Base-by-base conservation (phyloP, 2,797 vertebrate species). In the Orientallactaga sibirica region DNA sequence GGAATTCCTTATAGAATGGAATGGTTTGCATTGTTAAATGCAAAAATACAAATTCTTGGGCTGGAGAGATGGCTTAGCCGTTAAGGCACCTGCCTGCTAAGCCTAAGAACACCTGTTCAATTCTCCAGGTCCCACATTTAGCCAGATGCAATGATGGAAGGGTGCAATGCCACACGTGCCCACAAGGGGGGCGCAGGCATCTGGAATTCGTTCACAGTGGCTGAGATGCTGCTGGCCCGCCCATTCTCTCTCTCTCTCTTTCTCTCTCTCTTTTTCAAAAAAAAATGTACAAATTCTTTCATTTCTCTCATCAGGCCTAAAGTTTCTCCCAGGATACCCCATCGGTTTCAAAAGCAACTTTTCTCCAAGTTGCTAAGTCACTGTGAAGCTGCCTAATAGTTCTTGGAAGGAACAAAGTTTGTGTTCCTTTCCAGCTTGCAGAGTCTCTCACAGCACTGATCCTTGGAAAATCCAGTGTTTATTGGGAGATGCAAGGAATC, bases 21-120 rank as follows among this genome's bases (percentile, higher is more conserved):
- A 70, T 52, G 22, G 29, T 41, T 92, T 88, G 24, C 22, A 76
- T 8, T 89, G 3, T 80, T 95, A 94, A 88, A 90, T 82, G n/a
- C 55, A 52, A 37, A 94, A 87, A 7, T 22, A 76, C 11, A 94
- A 87, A 70, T 0, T 5, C 5, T 75, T 94, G 33, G 33, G 33
- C 33, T 37, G 33, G 33, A 37, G 33, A 37, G 33, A 37, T 37
- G 33, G 33, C 33, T 37, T 37, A 37, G 33, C 33, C 2, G 33
- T 37, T 37, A 37, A 37, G 33, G 33, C 33, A 37, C 33, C 33
- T 37, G 33, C 33, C 33, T 37, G 33, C 33, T 37, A 37, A 37
- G 33, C 33, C 33, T 37, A 37, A 37, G 33, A 37, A 37, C 33
- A 37, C 33, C 33, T 37, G 33, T 37, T 37, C 33, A 2, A 37